Evolutionary conservation across 2,113 vertebrate genomes (phyloP).

Genomic region (Nyctibius bracteatus): DNA sequence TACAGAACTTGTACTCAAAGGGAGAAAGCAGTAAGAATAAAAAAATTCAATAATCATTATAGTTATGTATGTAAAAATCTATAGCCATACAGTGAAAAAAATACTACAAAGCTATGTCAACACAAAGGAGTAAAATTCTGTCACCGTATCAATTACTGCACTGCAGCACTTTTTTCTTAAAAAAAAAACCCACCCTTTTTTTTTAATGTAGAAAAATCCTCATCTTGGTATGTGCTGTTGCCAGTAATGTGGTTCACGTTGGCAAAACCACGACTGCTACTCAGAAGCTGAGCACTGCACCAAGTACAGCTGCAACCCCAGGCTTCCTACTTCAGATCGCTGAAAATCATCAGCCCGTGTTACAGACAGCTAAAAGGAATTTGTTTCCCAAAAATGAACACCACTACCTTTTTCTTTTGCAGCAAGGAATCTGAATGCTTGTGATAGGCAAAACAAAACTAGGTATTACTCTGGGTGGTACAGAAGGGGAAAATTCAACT

Average conservation of each 20-base stretch:
- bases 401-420: not conserved
- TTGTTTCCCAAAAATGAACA: rapidly evolving
- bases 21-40: not conserved
- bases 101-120: not conserved
- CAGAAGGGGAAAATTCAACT: not conserved
- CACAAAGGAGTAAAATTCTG: not conserved
- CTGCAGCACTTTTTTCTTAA: not conserved
- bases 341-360: rapidly evolving
- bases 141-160: not conserved
- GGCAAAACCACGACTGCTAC: rapidly evolving
- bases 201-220: not conserved
- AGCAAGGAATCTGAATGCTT: not conserved
- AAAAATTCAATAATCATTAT: not conserved
- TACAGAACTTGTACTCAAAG: not conserved
- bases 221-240: not conserved
- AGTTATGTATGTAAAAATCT: not conserved
- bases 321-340: rapidly evolving
- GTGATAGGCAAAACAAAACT: not conserved
- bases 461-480: not conserved
- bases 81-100: slow-evolving; percentile 16
- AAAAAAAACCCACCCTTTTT: not conserved
- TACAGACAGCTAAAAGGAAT: rapidly evolving
- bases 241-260: rapidly evolving
- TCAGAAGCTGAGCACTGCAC: not conserved
- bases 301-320: rapidly evolving